Evolutionary conservation across 2,888 invertebrate genomes (phyloP), one percentile per base, ranked within the genome.

Genomic region (Melipona beecheii): DNA sequence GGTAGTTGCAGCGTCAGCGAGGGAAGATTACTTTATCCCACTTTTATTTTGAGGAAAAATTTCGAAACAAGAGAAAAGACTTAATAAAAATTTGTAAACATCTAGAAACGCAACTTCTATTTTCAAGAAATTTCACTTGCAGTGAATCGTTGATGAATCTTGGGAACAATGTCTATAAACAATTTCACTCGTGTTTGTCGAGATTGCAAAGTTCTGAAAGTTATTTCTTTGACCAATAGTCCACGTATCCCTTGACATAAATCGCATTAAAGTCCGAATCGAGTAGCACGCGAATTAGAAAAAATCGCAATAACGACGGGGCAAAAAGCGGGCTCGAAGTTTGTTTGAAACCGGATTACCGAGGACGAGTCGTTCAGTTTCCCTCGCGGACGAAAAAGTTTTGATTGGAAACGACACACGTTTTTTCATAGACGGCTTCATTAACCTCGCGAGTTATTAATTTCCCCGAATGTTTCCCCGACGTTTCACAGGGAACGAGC

Each of bases 391-490:
- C 43, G 4, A 19, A 24, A 65, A 74, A 54, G 64, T 74, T 74
- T 54, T 24, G 65, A 43, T 65, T 19, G 1, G 36, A 15, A 43
- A 31, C 49, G 31, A 52, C 17, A 31, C 43, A 5, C 54, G 24
- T 54, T 17, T 13, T 9, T 43, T 43, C 11, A 43, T 62, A 19
- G n/a, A 19, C 5, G 43, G 50, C 52, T 24, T 52, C 65, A 74
- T 74, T 74, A 74, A 24, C 13, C 15, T 15, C 31, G 15, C 17
- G 24, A 36, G n/a, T 60, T 43, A 68, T 68, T 68, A 50, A 50
- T 68, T 68, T 68, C 31, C 11, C 50, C 4, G 13, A 11, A 68
- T 36, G 24, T 50, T 24, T n/a, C n/a, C n/a, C n/a, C 24, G 24
- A 66, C 24, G 49, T 66, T 21, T 24, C 43, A 19, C 24, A 68